Base-by-base conservation (phyloP, 37 sponge, comb jelly and placozoan genomes). In the Beroe forskalii region DNA sequence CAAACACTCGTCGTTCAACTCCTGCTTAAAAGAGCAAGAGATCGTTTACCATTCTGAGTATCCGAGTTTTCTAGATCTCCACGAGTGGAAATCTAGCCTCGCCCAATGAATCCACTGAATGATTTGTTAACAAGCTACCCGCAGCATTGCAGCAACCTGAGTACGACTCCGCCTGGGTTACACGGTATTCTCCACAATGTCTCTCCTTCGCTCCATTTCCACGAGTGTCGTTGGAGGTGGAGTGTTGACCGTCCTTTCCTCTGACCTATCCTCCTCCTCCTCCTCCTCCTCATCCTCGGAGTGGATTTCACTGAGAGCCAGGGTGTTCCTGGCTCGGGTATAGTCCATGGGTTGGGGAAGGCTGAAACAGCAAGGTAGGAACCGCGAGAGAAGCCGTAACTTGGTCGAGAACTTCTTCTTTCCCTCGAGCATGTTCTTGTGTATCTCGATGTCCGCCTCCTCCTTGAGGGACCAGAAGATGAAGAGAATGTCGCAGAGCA, bases 381-480 rank as follows among this genome's bases (percentile, higher is more conserved):
- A 80, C 43, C 86, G 86, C 14, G 37, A 23, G 8, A 80, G 55
- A 4, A 80, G 86, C 27, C 23, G 44, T 14, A 80, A 9, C 31
- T 80, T 80, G 86, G 86, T 80, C 12, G 86, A 80, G 48, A 44
- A 43, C 24, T 37, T 32, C 30, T 80, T 80, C 24, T 30, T 4
- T 23, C 35, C 86, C 30, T 44, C n/a, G 28, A 12, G 0, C 8
- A 23, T 37, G 8, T 35, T 80, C 12, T 80, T 35, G 55, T 80
- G 86, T 25, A 41, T 44, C 86, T 80, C 86, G 19, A 80, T 80
- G 27, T 80, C 86, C 4, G 40, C 86, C 55, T 80, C 86, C 86
- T 80, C 86, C 22, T 80, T 80, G 55, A 80, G 86, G 27, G 86
- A 80, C 86, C 86, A 80, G 86, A 80, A 80, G 27, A 80, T 80